Evolutionary conservation across 2,888 invertebrate genomes (phyloP), one percentile per base, ranked within the genome.

Genomic region (Gryllus longicercus): DNA sequence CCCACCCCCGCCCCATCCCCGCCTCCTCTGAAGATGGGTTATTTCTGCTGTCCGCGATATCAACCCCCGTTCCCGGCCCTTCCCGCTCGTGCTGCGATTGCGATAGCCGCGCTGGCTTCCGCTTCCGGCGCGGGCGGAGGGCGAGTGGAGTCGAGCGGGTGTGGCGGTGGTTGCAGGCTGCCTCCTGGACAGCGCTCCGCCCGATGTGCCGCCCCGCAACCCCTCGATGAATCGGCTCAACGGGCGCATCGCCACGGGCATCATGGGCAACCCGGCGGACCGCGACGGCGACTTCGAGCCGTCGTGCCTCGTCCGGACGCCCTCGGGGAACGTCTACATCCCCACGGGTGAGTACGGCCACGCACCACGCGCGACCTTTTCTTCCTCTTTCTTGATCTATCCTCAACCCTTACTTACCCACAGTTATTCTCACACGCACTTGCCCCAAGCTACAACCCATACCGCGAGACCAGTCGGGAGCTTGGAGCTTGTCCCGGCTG

Each of bases 241-340:
- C 91, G 95, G 95, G 88, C 93, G 95, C 87, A 91, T 95, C 88
- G 93, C 94, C 87, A 83, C 83, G 25, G 83, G 83, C 76, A 81
- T 83, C 74, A 82, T 82, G 80, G 82, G 82, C 25, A 82, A 82
- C 76, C 82, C 83, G 63, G 87, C 86, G 82, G 89, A 90, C 86
- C 89, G 92, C 84, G 90, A 89, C 84, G 84, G 84, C 78, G 96
- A 96, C 88, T 95, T 95, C 88, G 96, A 96, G 88, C 95, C 96
- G 84, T 94, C 95, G 87, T 96, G 96, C 88, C 92, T 96, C 86
- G 95, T 96, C 85, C 92, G 96, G 88, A 96, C 96, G 84, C 95
- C 96, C 84, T 96, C 96, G 84, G 96, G 96, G 87, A 96, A 96
- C 90, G 95, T 96, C 87, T 96, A 96, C 90, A 96, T 96, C 91